A percentile compares a stretch with the other conserved stretches of the same genome.
Conservation (phyloP, 2,888 invertebrate species). For the Eilema griseolum region DNA sequence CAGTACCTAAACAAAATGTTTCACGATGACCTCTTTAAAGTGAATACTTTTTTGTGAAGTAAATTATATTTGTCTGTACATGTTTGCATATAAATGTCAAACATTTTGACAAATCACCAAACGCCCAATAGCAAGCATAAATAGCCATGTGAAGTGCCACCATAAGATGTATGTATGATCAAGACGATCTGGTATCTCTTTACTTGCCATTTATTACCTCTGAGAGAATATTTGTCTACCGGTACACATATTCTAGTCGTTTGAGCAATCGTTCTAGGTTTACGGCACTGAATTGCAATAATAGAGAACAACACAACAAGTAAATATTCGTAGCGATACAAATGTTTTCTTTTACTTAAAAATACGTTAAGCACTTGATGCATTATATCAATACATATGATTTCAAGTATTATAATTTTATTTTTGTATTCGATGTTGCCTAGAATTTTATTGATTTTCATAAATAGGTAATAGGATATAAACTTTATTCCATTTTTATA, state of each 20-base stretch:
- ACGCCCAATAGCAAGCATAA: too few species aligned
- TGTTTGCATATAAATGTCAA: too few species aligned
- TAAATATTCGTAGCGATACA: conserved; percentile 5
- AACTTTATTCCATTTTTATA: conserved; percentile 8
- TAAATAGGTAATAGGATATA: not conserved
- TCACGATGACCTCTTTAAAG: too few species aligned
- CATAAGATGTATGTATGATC: too few species aligned
- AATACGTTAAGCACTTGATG: not conserved
- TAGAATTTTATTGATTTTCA: not conserved
- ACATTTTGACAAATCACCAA: too few species aligned
- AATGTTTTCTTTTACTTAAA: not conserved
- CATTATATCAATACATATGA: conserved; percentile 9
- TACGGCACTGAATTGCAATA: not conserved
- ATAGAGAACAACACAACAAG: conserved; percentile 5
- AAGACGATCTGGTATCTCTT: too few species aligned
- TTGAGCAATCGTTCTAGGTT: not conserved
- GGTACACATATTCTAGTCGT: conserved; percentile 19
- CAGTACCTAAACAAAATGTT: too few species aligned
- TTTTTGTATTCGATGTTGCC: not conserved
- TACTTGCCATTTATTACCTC: conserved; percentile 6
- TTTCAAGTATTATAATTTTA: not conserved
- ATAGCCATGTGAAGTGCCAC: too few species aligned
- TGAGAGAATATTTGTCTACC: conserved; percentile 8
- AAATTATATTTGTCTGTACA: too few species aligned
- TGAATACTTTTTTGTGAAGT: too few species aligned